Percentiles rank a stretch among this genome's conserved stretches.
Conservation (phyloP, 2,113 vertebrate genomes). For the Oncorhynchus keta region DNA sequence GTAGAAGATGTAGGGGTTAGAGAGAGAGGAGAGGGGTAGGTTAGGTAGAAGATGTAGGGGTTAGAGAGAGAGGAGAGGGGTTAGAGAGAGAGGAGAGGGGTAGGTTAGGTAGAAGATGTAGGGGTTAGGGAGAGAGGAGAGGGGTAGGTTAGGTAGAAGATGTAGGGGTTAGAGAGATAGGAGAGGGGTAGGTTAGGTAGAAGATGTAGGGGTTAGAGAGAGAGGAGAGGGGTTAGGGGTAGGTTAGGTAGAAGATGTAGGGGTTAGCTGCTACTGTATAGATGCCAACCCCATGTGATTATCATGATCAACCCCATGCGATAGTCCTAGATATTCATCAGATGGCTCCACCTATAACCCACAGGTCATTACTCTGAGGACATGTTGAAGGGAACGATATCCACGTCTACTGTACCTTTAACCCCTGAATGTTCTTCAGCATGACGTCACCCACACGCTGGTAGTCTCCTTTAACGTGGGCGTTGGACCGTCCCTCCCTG, state of each 20-base stretch:
- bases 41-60: too few relatives aligned
- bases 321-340: too few relatives aligned
- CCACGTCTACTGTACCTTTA: constrained; percentile 78
- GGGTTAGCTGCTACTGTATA: too few relatives aligned
- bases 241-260: background rate
- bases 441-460: constrained; percentile 91
- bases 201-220: too few relatives aligned
- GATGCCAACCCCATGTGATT: too few relatives aligned
- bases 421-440: constrained; percentile 88
- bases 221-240: too few relatives aligned
- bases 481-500: constrained; percentile 93
- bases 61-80: background rate
- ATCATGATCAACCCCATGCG: too few relatives aligned
- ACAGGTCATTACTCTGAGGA: too few relatives aligned
- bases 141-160: background rate
- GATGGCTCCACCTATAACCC: too few relatives aligned
- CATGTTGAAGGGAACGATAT: background rate
- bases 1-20: too few relatives aligned
- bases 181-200: too few relatives aligned
- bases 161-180: background rate
- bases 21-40: background rate
- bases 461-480: constrained; percentile 89
- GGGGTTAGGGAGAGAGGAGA: background rate
- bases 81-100: background rate
- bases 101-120: too few relatives aligned